These are phyloP conservation scores for Athetis lepigone DNA, from an alignment of 2,888 invertebrate species.

Conservation along the genomic window DNA sequence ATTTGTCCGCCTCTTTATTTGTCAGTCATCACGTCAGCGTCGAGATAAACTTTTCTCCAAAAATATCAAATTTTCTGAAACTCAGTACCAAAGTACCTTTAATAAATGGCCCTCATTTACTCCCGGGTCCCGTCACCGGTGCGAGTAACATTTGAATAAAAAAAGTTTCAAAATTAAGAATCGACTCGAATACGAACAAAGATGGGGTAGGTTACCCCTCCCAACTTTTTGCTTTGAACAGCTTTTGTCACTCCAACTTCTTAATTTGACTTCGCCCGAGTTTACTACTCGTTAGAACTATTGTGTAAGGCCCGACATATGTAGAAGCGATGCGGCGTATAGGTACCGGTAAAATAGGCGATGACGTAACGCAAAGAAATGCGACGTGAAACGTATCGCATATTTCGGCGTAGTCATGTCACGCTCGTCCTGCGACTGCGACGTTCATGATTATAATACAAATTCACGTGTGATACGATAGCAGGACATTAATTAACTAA, in stretches of 20 bases:
- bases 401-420: too few relatives aligned
- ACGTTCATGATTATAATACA: too few relatives aligned
- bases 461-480: too few relatives aligned
- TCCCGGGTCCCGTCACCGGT: constrained; percentile 18
- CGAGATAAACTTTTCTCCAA: constrained; percentile 15
- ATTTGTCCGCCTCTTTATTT: constrained; percentile 36
- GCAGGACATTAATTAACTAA: too few relatives aligned
- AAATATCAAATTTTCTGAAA: not conserved
- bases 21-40: constrained; percentile 7
- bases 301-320: too few relatives aligned
- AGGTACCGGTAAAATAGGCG: too few relatives aligned
- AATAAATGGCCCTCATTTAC: constrained; percentile 24
- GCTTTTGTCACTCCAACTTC: constrained; percentile 28
- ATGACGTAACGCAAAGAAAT: too few relatives aligned
- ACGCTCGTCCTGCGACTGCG: too few relatives aligned
- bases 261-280: constrained; percentile 34
- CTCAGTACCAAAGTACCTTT: constrained; percentile 11
- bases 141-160: constrained; percentile 42
- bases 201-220: constrained; percentile 3
- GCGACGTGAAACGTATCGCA: too few relatives aligned
- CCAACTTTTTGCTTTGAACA: constrained; percentile 37
- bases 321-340: too few relatives aligned
- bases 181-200: constrained; percentile 16
- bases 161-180: constrained; percentile 45
- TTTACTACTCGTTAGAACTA: constrained; percentile 26